Percentiles rank a stretch among this genome's conserved stretches.
Evolutionary conservation across 2,888 invertebrate species (phyloP).

Genomic region (Orchestes rusci): DNA sequence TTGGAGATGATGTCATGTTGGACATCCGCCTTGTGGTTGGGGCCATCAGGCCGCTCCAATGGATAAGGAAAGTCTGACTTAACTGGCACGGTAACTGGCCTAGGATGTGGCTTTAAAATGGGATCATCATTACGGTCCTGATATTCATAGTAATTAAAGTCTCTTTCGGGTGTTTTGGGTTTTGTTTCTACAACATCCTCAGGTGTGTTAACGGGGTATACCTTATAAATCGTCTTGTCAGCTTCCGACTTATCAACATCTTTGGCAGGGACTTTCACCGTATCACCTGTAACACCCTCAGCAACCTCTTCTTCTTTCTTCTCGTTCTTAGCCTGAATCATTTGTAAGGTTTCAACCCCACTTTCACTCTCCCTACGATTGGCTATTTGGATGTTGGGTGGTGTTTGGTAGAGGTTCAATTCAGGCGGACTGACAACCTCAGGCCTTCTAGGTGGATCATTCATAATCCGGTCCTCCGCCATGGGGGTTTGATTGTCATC

Average conservation of each 20-base stretch:
- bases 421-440: slow-evolving; percentile 24
- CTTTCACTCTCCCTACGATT: slow-evolving; percentile 46
- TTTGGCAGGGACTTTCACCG: slow-evolving; percentile 25
- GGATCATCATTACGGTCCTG: slow-evolving; percentile 43
- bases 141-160: slow-evolving; percentile 41
- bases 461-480: slow-evolving; percentile 34
- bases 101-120: slow-evolving; percentile 42
- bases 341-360: slow-evolving; percentile 59
- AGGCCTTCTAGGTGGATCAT: slow-evolving; percentile 27
- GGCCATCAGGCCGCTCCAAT: slow-evolving; percentile 53
- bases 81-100: slow-evolving; percentile 35
- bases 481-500: slow-evolving; percentile 24
- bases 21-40: slow-evolving; percentile 39
- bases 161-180: slow-evolving; percentile 44
- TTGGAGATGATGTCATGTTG: slow-evolving; percentile 32
- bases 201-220: slow-evolving; percentile 53
- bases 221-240: slow-evolving; percentile 47
- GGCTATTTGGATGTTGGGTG: slow-evolving; percentile 44
- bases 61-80: slow-evolving; percentile 60
- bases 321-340: slow-evolving; percentile 55
- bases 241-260: slow-evolving; percentile 19
- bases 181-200: slow-evolving; percentile 48
- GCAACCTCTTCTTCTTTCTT: slow-evolving; percentile 34
- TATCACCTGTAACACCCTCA: slow-evolving; percentile 5
- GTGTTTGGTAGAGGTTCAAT: slow-evolving; percentile 38